phyloP scores from a whole-genome alignment of 2,888 invertebrate genomes.

The Euzophera pinguis region DNA sequence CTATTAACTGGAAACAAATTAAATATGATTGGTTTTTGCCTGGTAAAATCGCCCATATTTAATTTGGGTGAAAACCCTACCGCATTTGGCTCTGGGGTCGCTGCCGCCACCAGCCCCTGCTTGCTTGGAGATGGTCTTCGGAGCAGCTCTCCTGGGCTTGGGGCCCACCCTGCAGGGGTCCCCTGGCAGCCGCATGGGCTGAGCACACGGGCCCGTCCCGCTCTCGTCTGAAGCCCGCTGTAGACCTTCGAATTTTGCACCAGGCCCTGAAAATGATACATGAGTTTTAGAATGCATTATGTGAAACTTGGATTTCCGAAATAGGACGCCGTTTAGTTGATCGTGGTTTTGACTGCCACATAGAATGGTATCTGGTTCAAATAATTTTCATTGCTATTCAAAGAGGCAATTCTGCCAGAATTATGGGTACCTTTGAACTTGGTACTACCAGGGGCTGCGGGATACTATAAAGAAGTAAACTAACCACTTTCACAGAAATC shows the following conservation, averaged over 20 bases:
- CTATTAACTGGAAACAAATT: too few species aligned
- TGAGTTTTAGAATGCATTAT: neutral
- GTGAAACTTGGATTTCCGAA: too few species aligned
- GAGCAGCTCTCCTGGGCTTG: constrained; percentile 49
- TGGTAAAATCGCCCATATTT: too few species aligned
- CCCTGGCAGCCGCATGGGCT: constrained; percentile 78
- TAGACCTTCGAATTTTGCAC: constrained; percentile 78
- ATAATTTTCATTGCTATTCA: too few species aligned
- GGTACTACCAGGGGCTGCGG: too few species aligned
- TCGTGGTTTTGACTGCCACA: too few species aligned
- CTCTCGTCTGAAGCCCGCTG: constrained; percentile 77
- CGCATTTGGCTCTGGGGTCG: constrained; percentile 61
- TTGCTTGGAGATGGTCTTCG: constrained; percentile 61
- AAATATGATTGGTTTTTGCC: too few species aligned
- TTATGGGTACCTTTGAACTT: too few species aligned
- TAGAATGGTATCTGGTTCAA: too few species aligned
- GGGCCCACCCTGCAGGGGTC: constrained; percentile 79
- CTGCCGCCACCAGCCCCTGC: constrained; percentile 35
- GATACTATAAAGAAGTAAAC: neutral
- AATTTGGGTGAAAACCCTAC: too few species aligned
- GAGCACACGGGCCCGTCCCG: constrained; percentile 75
- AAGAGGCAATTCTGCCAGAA: too few species aligned
- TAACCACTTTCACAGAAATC: constrained; percentile 77
- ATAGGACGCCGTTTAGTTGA: too few species aligned
- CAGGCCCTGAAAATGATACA: constrained; percentile 52